These are phyloP conservation scores for Mormyrus iriodes DNA, from an alignment of 2,113 vertebrate species.

Conservation along the genomic window DNA sequence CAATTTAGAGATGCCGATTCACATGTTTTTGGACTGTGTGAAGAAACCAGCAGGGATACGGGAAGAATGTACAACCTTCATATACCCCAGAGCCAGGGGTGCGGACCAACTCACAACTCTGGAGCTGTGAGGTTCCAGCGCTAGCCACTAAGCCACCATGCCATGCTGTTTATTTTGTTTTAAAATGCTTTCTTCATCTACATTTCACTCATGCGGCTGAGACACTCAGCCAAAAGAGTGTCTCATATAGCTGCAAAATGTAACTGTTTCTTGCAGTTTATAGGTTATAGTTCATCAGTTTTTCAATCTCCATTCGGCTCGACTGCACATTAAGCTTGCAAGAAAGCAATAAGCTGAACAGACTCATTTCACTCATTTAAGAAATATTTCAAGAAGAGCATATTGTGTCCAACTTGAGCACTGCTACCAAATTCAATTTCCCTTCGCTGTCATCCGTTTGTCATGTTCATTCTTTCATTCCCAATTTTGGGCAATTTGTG, in stretches of 20 bases:
- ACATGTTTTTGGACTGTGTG: background rate
- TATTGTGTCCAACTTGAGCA: background rate
- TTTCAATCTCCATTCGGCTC: background rate
- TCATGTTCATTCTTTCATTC: background rate
- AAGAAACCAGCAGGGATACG: background rate
- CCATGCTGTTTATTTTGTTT: background rate
- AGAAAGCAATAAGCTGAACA: background rate
- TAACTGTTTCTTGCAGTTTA: background rate
- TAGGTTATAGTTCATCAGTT: constrained; percentile 5
- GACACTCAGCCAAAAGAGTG: background rate
- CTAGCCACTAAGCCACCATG: background rate
- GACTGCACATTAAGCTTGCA: background rate
- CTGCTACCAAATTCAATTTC: background rate
- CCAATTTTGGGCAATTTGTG: constrained; percentile 3
- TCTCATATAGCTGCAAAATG: background rate
- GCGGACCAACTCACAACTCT: background rate
- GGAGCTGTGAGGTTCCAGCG: background rate
- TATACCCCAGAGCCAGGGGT: background rate
- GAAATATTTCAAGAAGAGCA: background rate
- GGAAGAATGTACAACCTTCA: background rate
- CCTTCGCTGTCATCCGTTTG: background rate
- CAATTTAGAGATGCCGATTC: background rate
- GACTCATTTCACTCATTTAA: background rate
- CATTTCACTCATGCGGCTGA: background rate
- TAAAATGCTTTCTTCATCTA: background rate